Evolutionary conservation across 2,888 invertebrate genomes (phyloP), one percentile per base, ranked within the genome.

Genomic region (Aphidius colemani): DNA sequence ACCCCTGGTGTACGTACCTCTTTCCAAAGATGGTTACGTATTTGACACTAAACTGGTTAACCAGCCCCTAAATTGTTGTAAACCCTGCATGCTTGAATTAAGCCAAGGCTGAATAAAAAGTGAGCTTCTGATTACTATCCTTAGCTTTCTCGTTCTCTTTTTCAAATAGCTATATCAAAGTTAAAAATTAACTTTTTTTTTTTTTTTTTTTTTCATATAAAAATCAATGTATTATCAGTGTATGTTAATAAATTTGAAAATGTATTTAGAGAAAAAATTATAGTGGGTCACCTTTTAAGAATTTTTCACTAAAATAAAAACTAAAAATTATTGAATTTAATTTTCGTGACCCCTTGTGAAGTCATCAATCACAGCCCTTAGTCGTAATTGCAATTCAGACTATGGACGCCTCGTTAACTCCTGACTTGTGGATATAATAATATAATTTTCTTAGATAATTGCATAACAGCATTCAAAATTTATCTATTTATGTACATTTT

Each of bases 21-120:
- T 18, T 44, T 10, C 57, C 49, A 45, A 60, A 63, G 59, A 65
- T 71, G 70, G 74, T 75, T 75, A 77, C 73, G 71, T 62, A 57
- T 75, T 79, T 77, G 76, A 78, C 77, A 74, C 73, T 75, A 77
- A 78, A 76, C 74, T 75, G 73, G 67, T 66, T 66, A 67, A 74
- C 73, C 73, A 72, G 74, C 67, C 74, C 74, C 74, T 77, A 74
- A 79, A 79, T 79, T 76, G 75, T 75, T 75, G 73, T 72, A 78
- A 79, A 75, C 74, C 74, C 73, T n/a, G n/a, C 68, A 71, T 72
- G 72, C 58, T 30, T 60, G 66, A 75, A 77, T 78, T 79, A 77
- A 74, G 75, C 66, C 66, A 65, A 70, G 72, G 70, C 63, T 60
- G 65, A 30, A 30, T 30, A 30, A 30, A 30, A 30, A 4, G 70